Conservation (phyloP, 2,797 vertebrate genomes). For the Rhabdophis nuchalis region DNA sequence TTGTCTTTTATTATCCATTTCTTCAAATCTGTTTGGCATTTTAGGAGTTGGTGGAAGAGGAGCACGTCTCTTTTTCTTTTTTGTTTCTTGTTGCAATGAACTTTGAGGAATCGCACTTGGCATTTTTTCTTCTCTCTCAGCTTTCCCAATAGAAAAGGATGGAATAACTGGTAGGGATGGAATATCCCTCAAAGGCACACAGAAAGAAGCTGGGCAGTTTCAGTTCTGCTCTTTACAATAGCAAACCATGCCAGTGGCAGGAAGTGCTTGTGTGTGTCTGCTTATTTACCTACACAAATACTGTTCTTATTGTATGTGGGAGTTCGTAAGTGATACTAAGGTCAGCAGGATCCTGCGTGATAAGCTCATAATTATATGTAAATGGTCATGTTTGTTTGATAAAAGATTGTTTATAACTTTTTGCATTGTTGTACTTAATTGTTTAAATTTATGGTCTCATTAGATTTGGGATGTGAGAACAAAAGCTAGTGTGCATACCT, state of each 20-base stretch:
- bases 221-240: background rate
- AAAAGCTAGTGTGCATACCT: constrained; percentile 94
- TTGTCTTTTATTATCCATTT: too few species aligned
- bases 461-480: constrained; percentile 97
- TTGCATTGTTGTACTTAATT: background rate
- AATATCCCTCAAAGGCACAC: background rate
- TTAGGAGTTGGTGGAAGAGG: too few species aligned
- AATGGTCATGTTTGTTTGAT: background rate
- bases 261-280: background rate
- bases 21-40: too few species aligned
- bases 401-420: background rate
- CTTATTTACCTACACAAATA: background rate
- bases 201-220: background rate
- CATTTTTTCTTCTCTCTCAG: too few species aligned
- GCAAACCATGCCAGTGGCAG: background rate
- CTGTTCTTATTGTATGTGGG: background rate
- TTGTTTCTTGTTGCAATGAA: too few species aligned
- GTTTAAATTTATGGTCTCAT: constrained; percentile 30
- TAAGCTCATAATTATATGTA: background rate
- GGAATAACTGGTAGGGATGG: too few species aligned
- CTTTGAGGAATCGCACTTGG: too few species aligned
- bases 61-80: too few species aligned
- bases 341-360: background rate
- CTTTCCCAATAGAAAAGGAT: too few species aligned
- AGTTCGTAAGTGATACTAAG: background rate